Evolutionary conservation across 2,113 vertebrate genomes (phyloP), one percentile per base, ranked within the genome.

Genomic region (Sterna hirundo): DNA sequence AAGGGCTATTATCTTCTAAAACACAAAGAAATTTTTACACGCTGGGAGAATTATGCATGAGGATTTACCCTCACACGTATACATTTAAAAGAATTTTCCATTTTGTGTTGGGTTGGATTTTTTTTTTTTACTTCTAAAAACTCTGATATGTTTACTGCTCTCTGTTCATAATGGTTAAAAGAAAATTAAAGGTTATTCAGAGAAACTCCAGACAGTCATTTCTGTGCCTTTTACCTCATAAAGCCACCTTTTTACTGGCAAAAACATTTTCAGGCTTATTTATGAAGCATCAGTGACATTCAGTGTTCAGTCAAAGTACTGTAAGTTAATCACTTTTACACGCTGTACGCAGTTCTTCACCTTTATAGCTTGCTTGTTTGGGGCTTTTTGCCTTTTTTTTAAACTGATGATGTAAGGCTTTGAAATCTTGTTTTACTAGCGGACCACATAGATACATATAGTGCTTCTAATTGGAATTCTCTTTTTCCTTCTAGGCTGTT

Each of bases 401-500:
- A 7, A 44, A 3, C 27, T 5, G 40, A 19, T 44, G 26, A 6
- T 9, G 1, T 4, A 74, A 80, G 36, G 38, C 61, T 54, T 49
- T 3, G 2, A 10, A 30, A 68, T 15, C 27, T 18, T 15, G 38
- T 19, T 84, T 44, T 9, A 5, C 6, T 18, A 22, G 4, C 29
- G 49, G 54, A n/a, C 62, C 38, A 21, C 13, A 9, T 36, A 32
- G 22, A 26, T 46, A 27, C 23, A 19, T 10, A 1, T 36, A 7
- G 22, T 25, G 38, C 3, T 61, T 21, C 29, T 90, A 6, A 57
- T 0, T 20, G 34, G 32, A 6, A 8, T 26, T 47, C 46, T 7
- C 20, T 80, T 3, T 54, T 64, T 36, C 76, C 89, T 14, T 74
- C 57, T 62, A 99, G 99, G 98, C 98, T 38, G 98, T 98, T 23